Conservation (phyloP, 1,140 invertebrate species). For the Drosophila pectinifera region DNA sequence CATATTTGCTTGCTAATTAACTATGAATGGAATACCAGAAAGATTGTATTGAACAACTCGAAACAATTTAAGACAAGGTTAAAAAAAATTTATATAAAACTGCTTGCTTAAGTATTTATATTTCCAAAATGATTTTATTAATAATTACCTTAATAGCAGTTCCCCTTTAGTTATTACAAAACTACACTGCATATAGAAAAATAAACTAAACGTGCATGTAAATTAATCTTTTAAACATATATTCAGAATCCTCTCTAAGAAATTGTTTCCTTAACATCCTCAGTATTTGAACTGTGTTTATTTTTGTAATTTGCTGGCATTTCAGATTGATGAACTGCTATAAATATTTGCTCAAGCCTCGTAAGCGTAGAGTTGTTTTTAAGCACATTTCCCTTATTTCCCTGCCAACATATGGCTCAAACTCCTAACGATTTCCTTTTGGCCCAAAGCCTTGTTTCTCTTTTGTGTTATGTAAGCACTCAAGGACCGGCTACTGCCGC, state of each 20-base stretch:
- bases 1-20: no score
- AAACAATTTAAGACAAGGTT: no score
- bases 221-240: background rate
- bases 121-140: no score
- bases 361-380: slow-evolving; percentile 1
- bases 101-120: no score
- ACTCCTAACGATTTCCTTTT: slow-evolving; percentile 35
- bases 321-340: slow-evolving; percentile 5
- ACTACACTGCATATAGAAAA: background rate
- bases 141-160: no score
- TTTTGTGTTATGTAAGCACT: slow-evolving; percentile 4
- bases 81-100: no score
- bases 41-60: no score
- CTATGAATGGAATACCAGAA: no score
- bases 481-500: slow-evolving; percentile 43
- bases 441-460: slow-evolving; percentile 1
- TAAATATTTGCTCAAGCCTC: slow-evolving; percentile 6
- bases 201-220: background rate
- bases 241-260: no score
- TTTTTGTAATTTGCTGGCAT: background rate
- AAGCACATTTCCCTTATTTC: background rate
- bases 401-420: slow-evolving; percentile 9
- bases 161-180: no score
- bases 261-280: background rate
- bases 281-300: background rate